Conservation (phyloP, 2,113 vertebrate genomes). For the Coreoperca whiteheadi region DNA sequence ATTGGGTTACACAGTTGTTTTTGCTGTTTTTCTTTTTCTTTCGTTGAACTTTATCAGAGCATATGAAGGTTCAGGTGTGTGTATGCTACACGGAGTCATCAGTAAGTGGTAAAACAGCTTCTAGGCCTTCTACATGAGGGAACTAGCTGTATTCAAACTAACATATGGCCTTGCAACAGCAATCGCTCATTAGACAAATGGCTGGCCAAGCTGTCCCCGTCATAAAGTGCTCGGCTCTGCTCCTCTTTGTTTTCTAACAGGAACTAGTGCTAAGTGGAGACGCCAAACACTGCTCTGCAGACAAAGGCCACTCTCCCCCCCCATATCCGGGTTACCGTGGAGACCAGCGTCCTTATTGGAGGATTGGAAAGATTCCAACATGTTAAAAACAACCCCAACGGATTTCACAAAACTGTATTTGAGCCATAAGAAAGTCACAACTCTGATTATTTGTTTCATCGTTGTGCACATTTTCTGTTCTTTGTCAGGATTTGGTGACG, state of each 20-base stretch:
- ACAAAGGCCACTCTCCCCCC: conserved; percentile 78
- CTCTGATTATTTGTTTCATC: not conserved
- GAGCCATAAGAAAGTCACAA: not conserved
- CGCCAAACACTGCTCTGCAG: conserved; percentile 72
- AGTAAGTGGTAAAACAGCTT: conserved; percentile 55
- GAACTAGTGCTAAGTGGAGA: conserved; percentile 76
- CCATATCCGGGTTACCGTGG: conserved; percentile 72
- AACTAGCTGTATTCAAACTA: conserved; percentile 53
- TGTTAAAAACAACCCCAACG: conserved; percentile 30
- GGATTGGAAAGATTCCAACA: conserved; percentile 44
- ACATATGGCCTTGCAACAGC: conserved; percentile 77
- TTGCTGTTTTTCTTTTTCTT: conserved; percentile 23
- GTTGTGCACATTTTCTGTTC: not conserved
- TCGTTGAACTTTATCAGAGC: conserved; percentile 33
- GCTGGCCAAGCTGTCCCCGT: conserved; percentile 71
- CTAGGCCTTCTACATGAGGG: conserved; percentile 27
- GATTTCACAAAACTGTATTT: conserved; percentile 36
- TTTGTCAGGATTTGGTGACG: not conserved
- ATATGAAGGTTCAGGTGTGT: conserved; percentile 5
- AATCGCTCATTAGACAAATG: conserved; percentile 80
- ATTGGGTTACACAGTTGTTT: conserved; percentile 51
- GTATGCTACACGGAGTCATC: conserved; percentile 29
- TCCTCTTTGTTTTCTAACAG: conserved; percentile 75
- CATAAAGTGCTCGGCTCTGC: conserved; percentile 64
- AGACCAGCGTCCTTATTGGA: conserved; percentile 53